Percentiles rank a stretch among this genome's conserved stretches.
phyloP scores from a whole-genome alignment of 2,113 vertebrate genomes.

The Nyctereutes procyonoides region DNA sequence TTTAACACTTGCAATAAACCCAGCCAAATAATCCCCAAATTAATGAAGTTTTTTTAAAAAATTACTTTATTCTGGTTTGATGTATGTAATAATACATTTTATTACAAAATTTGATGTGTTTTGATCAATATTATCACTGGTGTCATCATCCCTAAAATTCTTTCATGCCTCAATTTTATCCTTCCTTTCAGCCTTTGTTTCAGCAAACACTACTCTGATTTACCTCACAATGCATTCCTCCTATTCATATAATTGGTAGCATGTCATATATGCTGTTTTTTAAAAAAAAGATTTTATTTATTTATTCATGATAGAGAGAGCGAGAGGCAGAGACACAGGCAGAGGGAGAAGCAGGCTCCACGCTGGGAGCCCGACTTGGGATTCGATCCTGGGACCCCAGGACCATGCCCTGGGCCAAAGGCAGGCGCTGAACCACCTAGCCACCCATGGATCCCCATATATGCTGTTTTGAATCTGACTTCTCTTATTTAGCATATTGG shows the following conservation, averaged over 20 bases:
- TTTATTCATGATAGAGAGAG: too few species aligned
- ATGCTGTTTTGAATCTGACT: neutral
- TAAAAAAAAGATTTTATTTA: too few species aligned
- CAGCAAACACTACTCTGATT: neutral
- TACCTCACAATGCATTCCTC: neutral
- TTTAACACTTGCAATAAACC: neutral
- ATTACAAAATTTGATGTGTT: neutral
- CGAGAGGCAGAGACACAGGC: too few species aligned
- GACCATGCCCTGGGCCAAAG: too few species aligned
- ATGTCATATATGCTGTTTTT: neutral
- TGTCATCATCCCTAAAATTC: neutral
- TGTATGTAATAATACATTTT: neutral
- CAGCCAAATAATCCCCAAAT: neutral
- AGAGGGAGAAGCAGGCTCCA: too few species aligned
- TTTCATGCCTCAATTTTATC: neutral
- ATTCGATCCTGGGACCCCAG: too few species aligned
- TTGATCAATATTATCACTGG: neutral
- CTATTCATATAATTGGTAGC: neutral
- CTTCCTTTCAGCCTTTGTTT: neutral
- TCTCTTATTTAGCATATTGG: neutral
- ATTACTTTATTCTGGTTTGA: neutral
- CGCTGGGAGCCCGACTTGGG: too few species aligned
- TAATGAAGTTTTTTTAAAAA: neutral
- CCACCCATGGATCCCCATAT: neutral
- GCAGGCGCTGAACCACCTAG: too few species aligned